A percentile compares a stretch with the other conserved stretches of the same genome.
phyloP scores from a whole-genome alignment of 2,113 vertebrate species.

The Hiodon alosoides region DNA sequence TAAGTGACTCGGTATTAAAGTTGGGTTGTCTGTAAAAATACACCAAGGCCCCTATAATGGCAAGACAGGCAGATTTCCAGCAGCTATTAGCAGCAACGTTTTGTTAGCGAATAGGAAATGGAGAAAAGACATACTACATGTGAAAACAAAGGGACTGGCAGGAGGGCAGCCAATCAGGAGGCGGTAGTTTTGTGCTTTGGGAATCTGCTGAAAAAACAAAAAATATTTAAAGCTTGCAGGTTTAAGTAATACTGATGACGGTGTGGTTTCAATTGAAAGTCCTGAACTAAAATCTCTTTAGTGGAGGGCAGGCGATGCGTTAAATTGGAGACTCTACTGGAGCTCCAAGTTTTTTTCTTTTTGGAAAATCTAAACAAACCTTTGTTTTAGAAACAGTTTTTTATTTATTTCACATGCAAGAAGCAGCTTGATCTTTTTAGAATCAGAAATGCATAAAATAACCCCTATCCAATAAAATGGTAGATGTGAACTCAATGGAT shows the following conservation, averaged over 20 bases:
- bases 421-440: not conserved
- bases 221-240: conserved; percentile 45
- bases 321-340: conserved; percentile 28
- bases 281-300: conserved; percentile 46
- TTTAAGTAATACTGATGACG: conserved; percentile 61
- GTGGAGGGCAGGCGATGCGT: conserved; percentile 31
- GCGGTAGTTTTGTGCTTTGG: conserved; percentile 51
- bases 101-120: conserved; percentile 39
- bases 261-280: conserved; percentile 53
- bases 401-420: not conserved
- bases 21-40: conserved; percentile 44
- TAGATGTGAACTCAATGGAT: too few relatives aligned
- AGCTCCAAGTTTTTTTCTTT: conserved; percentile 11
- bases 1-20: conserved; percentile 21
- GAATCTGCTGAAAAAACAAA: conserved; percentile 68
- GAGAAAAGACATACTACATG: conserved; percentile 38
- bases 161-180: conserved; percentile 50
- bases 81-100: conserved; percentile 41
- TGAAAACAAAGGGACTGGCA: conserved; percentile 44
- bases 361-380: conserved; percentile 35
- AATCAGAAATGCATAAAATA: not conserved
- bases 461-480: too few relatives aligned
- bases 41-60: conserved; percentile 40
- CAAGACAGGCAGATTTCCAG: conserved; percentile 50
- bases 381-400: not conserved